Percentiles rank a stretch among this genome's conserved stretches.
Conservation (phyloP, 1,140 invertebrate species). For the Halictus rubicundus region DNA sequence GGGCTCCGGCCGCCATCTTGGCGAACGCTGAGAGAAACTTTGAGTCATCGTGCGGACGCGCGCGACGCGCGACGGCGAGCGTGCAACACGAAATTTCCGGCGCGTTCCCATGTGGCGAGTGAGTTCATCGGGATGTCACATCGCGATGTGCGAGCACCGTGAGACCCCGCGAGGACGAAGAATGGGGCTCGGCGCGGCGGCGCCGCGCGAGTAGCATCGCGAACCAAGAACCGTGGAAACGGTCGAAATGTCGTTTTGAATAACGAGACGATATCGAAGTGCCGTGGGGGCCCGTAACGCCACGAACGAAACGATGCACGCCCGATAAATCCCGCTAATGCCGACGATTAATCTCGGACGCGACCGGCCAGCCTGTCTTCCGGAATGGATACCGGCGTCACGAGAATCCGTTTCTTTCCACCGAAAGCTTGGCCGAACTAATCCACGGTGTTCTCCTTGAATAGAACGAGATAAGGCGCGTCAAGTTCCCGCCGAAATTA, state of each 20-base stretch:
- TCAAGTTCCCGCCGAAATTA: too few species aligned
- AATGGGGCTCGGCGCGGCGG: neutral
- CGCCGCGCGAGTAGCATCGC: constrained; percentile 8
- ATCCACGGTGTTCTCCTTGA: constrained; percentile 40
- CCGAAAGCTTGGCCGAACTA: constrained; percentile 60
- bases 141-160: constrained; percentile 19
- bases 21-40: too few species aligned
- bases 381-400: constrained; percentile 75
- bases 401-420: constrained; percentile 66
- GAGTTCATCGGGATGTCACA: constrained; percentile 26
- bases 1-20: too few species aligned
- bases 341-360: constrained; percentile 73
- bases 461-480: neutral
- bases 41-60: neutral
- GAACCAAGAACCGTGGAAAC: constrained; percentile 46
- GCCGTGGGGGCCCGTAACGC: constrained; percentile 50
- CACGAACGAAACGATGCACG: constrained; percentile 65
- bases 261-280: constrained; percentile 62
- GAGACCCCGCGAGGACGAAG: constrained; percentile 29
- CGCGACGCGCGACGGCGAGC: neutral
- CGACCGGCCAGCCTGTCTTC: constrained; percentile 63
- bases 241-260: constrained; percentile 58
- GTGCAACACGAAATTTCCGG: constrained; percentile 31
- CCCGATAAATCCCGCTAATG: constrained; percentile 76
- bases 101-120: constrained; percentile 32